Percentiles rank a stretch among this genome's conserved stretches.
Conservation (phyloP, 2,797 vertebrate species). For the Chelon labrosus region DNA sequence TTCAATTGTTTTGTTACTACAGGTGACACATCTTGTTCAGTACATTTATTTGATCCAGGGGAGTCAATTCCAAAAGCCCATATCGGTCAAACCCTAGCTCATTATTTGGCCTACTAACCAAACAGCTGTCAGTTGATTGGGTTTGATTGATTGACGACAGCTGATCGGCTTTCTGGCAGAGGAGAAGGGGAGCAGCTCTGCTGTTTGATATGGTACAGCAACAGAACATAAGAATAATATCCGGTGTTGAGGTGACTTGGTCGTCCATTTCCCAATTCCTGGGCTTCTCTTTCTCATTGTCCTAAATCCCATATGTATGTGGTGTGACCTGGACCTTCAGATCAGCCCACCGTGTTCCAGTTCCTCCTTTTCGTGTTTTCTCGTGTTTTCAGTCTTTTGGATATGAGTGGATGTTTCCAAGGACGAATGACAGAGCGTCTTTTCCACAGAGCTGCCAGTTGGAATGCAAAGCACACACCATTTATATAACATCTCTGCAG, state of each 20-base stretch:
- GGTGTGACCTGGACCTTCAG: slow-evolving; percentile 7
- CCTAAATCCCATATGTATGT: background rate
- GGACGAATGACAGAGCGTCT: slow-evolving; percentile 52
- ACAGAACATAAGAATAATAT: slow-evolving; percentile 26
- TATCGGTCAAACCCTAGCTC: slow-evolving; percentile 45
- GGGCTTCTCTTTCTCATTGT: slow-evolving; percentile 11
- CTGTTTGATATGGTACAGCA: slow-evolving; percentile 49
- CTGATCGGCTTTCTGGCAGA: slow-evolving; percentile 52
- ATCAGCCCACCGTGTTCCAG: slow-evolving; percentile 21
- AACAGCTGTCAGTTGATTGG: slow-evolving; percentile 71
- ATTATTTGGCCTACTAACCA: slow-evolving; percentile 46
- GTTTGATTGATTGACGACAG: slow-evolving; percentile 84
- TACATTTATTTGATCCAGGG: background rate
- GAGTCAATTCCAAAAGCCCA: slow-evolving; percentile 17
- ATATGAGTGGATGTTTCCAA: slow-evolving; percentile 51
- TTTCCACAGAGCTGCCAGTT: slow-evolving; percentile 73
- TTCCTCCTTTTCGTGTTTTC: slow-evolving; percentile 20
- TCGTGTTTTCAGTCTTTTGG: background rate
- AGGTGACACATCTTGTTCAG: background rate
- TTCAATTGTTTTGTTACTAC: background rate
- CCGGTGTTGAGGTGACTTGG: slow-evolving; percentile 48
- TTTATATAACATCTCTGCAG: slow-evolving; percentile 73
- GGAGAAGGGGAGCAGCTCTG: slow-evolving; percentile 48
- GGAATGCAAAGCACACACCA: slow-evolving; percentile 74
- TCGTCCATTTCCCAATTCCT: slow-evolving; percentile 24